Evolutionary conservation across 1,140 invertebrate species (phyloP).

Genomic region (Eupeodes corollae): DNA sequence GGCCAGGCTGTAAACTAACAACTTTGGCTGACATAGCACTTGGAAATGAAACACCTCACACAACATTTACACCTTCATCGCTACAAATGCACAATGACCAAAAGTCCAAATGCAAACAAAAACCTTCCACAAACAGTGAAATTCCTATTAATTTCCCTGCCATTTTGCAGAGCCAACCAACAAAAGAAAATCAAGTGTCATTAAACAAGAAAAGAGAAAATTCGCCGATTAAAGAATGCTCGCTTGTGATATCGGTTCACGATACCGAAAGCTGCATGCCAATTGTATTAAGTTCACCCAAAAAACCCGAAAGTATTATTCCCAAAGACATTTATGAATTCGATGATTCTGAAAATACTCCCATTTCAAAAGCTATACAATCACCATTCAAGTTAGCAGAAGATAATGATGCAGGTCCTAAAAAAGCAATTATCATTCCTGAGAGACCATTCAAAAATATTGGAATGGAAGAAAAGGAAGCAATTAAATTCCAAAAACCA

Average conservation of each 20-base stretch:
- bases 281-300: too few species aligned
- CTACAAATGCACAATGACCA: conserved; percentile 3
- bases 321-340: conserved; percentile 39
- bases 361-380: conserved; percentile 19
- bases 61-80: neutral
- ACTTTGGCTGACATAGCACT: conserved; percentile 33
- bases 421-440: conserved; percentile 23
- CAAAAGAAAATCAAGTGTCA: neutral
- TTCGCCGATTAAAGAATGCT: too few species aligned
- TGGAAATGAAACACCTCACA: conserved; percentile 26
- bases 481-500: conserved; percentile 31
- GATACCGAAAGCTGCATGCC: too few species aligned
- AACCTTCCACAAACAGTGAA: neutral
- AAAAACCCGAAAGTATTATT: conserved; percentile 5
- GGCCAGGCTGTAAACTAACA: conserved; percentile 28
- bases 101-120: conserved; percentile 9
- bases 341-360: conserved; percentile 32
- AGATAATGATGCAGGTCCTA: conserved; percentile 13
- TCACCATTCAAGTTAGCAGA: conserved; percentile 9
- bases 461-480: conserved; percentile 30
- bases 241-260: too few species aligned
- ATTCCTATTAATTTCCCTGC: neutral
- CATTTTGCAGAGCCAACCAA: neutral
- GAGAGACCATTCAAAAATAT: conserved; percentile 35
- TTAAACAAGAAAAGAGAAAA: too few species aligned